These are phyloP conservation scores for Lepidurus packardi DNA, from an alignment of 1,140 invertebrate genomes.

Conservation along the genomic window DNA sequence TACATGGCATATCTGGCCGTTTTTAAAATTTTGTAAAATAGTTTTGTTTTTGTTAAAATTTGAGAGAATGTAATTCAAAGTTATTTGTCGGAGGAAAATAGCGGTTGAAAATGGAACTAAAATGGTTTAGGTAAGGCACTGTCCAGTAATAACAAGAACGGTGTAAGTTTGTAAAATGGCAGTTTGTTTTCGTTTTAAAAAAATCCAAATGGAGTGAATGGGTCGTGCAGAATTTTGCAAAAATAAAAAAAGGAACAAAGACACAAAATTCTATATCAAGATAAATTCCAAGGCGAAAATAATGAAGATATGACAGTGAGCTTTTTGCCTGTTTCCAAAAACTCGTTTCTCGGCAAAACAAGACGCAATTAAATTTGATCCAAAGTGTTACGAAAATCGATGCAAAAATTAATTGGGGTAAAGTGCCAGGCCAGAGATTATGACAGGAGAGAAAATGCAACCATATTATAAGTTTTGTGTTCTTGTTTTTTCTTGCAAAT, in stretches of 20 bases:
- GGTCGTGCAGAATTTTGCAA: too few species aligned
- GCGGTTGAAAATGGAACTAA: background rate
- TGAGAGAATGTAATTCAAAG: background rate
- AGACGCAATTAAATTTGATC: background rate
- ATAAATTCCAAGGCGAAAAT: constrained; percentile 7
- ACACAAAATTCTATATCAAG: background rate
- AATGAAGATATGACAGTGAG: constrained; percentile 17
- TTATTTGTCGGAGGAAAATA: background rate
- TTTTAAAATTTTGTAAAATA: background rate
- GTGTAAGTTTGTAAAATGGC: background rate
- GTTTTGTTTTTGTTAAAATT: background rate
- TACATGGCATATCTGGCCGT: background rate
- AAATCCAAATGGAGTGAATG: background rate
- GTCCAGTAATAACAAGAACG: constrained; percentile 11
- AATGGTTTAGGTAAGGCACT: background rate
- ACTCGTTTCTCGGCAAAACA: background rate
- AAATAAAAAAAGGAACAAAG: background rate
- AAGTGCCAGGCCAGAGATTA: constrained; percentile 18
- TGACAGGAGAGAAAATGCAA: constrained; percentile 2
- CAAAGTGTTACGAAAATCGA: background rate
- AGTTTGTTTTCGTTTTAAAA: background rate
- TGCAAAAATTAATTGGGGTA: background rate
- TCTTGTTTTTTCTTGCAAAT: background rate
- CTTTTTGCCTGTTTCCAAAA: background rate
- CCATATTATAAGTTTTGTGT: background rate